Percentiles rank a stretch among this genome's conserved stretches.
These are phyloP conservation scores for Pipra filicauda DNA, from an alignment of 2,113 vertebrate genomes.

Conservation along the genomic window DNA sequence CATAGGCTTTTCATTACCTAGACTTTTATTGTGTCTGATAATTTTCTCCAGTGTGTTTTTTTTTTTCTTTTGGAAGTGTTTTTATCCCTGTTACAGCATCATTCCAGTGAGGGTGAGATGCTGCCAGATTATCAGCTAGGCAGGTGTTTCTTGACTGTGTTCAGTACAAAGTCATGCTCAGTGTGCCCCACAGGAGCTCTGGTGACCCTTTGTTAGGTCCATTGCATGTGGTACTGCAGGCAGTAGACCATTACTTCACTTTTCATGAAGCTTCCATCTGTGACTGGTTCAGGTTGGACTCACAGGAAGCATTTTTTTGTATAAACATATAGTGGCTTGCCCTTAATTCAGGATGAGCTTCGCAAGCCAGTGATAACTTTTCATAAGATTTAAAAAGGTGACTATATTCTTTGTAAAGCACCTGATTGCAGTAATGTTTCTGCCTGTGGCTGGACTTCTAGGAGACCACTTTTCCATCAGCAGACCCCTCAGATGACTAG, in stretches of 20 bases:
- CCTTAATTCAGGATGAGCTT: background rate
- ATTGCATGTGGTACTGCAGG: background rate
- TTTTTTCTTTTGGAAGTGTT: background rate
- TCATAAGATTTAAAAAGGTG: background rate
- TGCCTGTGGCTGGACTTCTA: background rate
- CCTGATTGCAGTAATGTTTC: background rate
- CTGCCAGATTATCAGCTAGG: background rate
- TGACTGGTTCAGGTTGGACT: background rate
- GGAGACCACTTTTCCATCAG: background rate
- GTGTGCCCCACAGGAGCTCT: background rate
- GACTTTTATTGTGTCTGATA: background rate
- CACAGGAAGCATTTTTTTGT: background rate
- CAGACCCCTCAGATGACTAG: background rate
- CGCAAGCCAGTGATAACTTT: background rate
- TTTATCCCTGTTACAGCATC: background rate
- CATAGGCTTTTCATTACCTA: background rate
- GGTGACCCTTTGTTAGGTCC: background rate
- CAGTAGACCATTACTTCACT: background rate
- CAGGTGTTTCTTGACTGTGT: background rate
- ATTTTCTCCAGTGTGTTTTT: background rate
- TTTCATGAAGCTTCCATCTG: background rate
- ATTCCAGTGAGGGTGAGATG: background rate
- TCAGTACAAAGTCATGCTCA: background rate
- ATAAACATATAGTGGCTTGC: background rate
- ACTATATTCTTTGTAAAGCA: background rate